Evolutionary conservation across 1,140 invertebrate genomes (phyloP), one percentile per base, ranked within the genome.

Genomic region (Lasioglossum albipes): DNA sequence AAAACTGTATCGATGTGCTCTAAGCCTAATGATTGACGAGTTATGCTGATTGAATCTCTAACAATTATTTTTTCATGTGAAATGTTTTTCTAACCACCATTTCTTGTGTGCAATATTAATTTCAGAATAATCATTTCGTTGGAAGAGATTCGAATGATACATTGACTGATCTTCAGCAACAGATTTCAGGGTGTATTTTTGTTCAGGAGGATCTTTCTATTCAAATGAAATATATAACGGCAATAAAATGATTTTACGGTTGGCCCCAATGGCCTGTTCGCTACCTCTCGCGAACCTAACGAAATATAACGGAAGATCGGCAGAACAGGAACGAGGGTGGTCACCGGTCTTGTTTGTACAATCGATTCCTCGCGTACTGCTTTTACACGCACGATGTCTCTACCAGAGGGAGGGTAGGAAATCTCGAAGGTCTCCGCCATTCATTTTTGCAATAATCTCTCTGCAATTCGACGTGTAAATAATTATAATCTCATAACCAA

Each of bases 301-400:
- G 84, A 85, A 86, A 86, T 85, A 82, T 85, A 86, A 85, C 84
- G 84, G 82, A 84, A 85, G 79, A 67, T 82, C 83, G 83, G 72
- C 59, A 81, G 18, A 65, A 78, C 66, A 61, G 77, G 75, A 68
- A 16, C 27, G 75, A 64, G 67, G 57, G 80, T 67, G 73, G n/a
- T 45, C 31, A 36, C 61, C 84, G 79, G 41, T 82, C 81, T 67
- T 90, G 89, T 89, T 90, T 89, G 88, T 82, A 85, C 87, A 89
- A 90, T 89, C 88, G 89, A 90, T 89, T 88, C 69, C 75, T 57
- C 80, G 75, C 84, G 76, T 85, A 84, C 83, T 84, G 86, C 84
- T 89, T 90, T 89, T 86, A 89, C 84, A 88, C 81, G 71, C 79
- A 52, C 74, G 78, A 71, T 66, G 31, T 57, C 65, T 74, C 79